Percentiles rank a stretch among this genome's conserved stretches.
phyloP scores from a whole-genome alignment of 1,140 invertebrate genomes.

The Geopemphigus sp. region DNA sequence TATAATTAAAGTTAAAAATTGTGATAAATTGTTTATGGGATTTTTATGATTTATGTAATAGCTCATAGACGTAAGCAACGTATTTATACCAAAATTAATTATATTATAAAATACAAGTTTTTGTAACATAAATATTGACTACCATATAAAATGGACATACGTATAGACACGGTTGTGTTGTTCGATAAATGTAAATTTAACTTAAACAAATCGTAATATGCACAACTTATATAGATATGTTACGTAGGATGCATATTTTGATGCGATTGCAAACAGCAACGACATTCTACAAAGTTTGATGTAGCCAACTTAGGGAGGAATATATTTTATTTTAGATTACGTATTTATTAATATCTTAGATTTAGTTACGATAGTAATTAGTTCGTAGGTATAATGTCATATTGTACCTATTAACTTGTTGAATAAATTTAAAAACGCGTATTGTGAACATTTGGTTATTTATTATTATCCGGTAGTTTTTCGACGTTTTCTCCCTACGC shows the following conservation, averaged over 20 bases:
- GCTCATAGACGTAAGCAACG: conserved; percentile 20
- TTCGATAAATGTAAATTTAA: conserved; percentile 36
- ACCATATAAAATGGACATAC: neutral
- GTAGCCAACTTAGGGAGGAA: conserved; percentile 6
- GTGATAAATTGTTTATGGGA: conserved; percentile 41
- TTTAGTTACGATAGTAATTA: conserved; percentile 21
- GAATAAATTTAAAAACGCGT: conserved; percentile 11
- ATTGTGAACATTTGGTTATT: conserved; percentile 24
- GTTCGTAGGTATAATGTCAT: conserved; percentile 27
- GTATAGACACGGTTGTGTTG: conserved; percentile 15
- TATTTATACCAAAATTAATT: conserved; percentile 28
- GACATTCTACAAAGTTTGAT: conserved; percentile 4
- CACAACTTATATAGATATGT: neutral
- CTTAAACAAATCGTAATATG: conserved; percentile 17
- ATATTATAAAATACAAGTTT: conserved; percentile 26
- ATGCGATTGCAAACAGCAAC: neutral
- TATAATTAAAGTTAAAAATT: conserved; percentile 36
- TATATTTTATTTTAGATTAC: conserved; percentile 42
- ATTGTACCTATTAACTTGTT: conserved; percentile 40
- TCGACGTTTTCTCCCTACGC: neutral
- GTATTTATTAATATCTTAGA: conserved; percentile 36
- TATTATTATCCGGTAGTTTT: conserved; percentile 8
- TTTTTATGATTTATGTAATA: conserved; percentile 30
- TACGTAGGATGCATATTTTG: conserved; percentile 19
- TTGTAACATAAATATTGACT: neutral